phyloP scores from a whole-genome alignment of 2,797 vertebrate genomes.

The Sphenodon punctatus region DNA sequence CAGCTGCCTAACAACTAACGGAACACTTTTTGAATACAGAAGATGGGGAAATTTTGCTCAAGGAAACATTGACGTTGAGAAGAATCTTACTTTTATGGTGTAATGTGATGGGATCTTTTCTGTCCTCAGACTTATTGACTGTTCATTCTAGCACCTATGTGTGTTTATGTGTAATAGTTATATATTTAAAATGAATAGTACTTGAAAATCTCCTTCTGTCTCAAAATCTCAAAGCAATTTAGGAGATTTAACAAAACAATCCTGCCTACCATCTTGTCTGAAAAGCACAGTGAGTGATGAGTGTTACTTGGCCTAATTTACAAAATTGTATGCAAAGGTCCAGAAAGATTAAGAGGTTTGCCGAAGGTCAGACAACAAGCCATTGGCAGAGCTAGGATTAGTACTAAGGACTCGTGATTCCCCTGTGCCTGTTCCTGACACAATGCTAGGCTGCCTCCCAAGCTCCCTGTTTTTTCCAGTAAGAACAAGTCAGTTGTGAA shows the following conservation, averaged over 20 bases:
- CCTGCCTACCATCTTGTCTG: not conserved
- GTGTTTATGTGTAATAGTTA: rapidly evolving
- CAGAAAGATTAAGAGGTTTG: not conserved
- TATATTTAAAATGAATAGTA: too few species aligned
- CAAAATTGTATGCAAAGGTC: not conserved
- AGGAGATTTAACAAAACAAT: not conserved
- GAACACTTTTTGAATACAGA: not conserved
- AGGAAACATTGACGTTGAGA: not conserved
- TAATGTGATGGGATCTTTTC: not conserved
- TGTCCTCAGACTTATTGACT: too few species aligned
- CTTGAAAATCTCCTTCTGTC: not conserved
- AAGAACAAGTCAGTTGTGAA: not conserved
- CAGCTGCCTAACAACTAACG: not conserved
- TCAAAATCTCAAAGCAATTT: not conserved
- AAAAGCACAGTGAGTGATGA: not conserved
- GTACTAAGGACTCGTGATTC: not conserved
- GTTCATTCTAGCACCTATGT: not conserved
- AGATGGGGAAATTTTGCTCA: not conserved
- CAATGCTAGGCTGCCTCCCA: not conserved
- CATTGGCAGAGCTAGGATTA: not conserved
- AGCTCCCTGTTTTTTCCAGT: not conserved
- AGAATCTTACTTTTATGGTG: not conserved
- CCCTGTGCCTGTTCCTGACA: not conserved
- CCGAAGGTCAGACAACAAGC: not conserved
- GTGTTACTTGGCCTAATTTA: not conserved